phyloP scores from a whole-genome alignment of 2,888 invertebrate genomes.

The Agrochola litura region DNA sequence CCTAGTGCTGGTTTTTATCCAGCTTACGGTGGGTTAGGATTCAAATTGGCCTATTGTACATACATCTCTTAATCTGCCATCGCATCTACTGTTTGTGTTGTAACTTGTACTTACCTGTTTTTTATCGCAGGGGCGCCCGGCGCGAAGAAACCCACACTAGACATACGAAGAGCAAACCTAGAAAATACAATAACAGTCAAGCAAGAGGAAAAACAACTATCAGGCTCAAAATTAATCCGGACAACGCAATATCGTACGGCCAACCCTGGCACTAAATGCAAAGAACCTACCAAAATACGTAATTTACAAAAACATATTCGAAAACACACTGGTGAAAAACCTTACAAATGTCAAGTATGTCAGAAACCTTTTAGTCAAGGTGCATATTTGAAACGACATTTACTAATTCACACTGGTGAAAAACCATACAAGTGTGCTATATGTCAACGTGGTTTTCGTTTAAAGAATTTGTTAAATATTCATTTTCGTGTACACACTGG shows the following conservation, averaged over 20 bases:
- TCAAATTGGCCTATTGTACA: too few relatives aligned
- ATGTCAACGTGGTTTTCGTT: slow-evolving; percentile 22
- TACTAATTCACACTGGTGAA: slow-evolving; percentile 7
- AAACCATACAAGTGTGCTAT: slow-evolving; percentile 18
- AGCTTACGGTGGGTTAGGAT: too few relatives aligned
- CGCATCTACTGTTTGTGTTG: background rate
- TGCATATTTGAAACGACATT: slow-evolving; percentile 8
- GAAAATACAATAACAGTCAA: slow-evolving; percentile 1
- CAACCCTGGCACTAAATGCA: background rate
- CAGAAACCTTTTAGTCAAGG: background rate
- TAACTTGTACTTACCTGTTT: background rate
- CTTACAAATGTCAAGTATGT: slow-evolving; percentile 16
- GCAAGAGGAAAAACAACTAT: background rate
- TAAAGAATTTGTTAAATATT: background rate
- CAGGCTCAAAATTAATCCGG: background rate
- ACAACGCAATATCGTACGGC: background rate
- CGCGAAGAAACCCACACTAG: background rate
- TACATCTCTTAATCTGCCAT: too few relatives aligned
- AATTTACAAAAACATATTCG: background rate
- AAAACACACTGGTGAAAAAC: slow-evolving; percentile 1
- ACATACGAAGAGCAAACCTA: background rate
- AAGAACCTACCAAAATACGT: background rate
- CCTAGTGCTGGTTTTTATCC: too few relatives aligned
- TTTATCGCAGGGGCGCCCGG: background rate
- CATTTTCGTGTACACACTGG: slow-evolving; percentile 26